A percentile compares a stretch with the other conserved stretches of the same genome.
Conservation (phyloP, 2,888 invertebrate genomes). For the Dynastes hyllus region DNA sequence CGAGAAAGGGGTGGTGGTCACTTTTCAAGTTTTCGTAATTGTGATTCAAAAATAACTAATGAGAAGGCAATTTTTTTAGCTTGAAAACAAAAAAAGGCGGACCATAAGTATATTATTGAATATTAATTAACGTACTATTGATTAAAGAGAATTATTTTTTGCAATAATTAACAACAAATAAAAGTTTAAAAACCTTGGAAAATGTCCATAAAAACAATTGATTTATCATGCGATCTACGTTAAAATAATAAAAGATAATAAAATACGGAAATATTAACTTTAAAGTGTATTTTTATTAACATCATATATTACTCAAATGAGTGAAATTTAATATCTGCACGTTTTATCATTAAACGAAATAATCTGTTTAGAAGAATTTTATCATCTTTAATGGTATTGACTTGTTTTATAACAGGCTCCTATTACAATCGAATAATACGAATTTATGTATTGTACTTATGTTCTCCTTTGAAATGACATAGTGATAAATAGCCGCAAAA, state of each 20-base stretch:
- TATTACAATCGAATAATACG: neutral
- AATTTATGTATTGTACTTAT: neutral
- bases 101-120: no score
- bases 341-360: conserved; percentile 15
- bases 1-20: no score
- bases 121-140: no score
- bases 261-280: conserved; percentile 11
- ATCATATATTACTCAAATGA: conserved; percentile 5
- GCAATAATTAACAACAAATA: no score
- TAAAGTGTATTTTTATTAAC: neutral
- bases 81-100: no score
- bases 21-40: no score
- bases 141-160: no score
- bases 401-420: neutral
- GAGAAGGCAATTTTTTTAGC: no score
- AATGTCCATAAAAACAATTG: no score
- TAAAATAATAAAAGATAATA: conserved; percentile 3
- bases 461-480: neutral
- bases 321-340: conserved; percentile 12
- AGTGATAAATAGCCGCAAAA: neutral
- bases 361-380: conserved; percentile 10
- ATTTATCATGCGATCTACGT: no score
- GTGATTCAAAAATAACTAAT: no score
- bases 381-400: conserved; percentile 4
- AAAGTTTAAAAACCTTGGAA: no score